phyloP scores from a whole-genome alignment of 2,888 invertebrate genomes.

The Ametastegia equiseti region DNA sequence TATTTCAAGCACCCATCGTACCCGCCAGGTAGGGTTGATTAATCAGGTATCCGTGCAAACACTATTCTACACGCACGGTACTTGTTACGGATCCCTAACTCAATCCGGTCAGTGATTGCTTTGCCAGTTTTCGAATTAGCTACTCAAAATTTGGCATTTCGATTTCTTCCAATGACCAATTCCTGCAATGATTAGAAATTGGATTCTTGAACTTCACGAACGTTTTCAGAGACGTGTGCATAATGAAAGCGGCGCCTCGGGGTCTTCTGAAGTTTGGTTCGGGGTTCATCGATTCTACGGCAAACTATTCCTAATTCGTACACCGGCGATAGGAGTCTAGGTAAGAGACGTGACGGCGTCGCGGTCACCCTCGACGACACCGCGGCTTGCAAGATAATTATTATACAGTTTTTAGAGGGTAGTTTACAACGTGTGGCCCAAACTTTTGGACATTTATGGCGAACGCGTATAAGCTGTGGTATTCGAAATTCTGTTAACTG shows the following conservation, averaged over 20 bases:
- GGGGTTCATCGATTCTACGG: conserved; percentile 8
- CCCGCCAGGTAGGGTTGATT: conserved; percentile 25
- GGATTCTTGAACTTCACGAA: background rate
- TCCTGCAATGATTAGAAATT: background rate
- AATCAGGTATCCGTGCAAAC: conserved; percentile 27
- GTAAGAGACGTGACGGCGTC: background rate
- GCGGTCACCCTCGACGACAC: conserved; percentile 20
- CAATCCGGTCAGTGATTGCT: background rate
- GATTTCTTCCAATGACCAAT: background rate
- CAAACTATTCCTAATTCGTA: conserved; percentile 12
- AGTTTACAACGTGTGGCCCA: background rate
- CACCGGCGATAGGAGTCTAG: background rate
- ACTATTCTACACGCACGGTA: background rate
- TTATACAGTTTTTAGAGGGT: conserved; percentile 2
- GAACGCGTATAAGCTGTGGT: background rate
- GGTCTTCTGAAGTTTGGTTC: conserved; percentile 8
- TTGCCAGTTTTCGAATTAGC: background rate
- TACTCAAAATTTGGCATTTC: background rate
- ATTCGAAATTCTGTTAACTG: background rate
- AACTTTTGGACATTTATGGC: background rate
- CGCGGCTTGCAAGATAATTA: conserved; percentile 22
- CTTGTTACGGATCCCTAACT: background rate
- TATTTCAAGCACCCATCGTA: conserved; percentile 37
- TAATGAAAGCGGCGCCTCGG: background rate
- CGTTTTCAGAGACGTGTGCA: background rate